Evolutionary conservation across 2,888 invertebrate species (phyloP), one percentile per base, ranked within the genome.

Genomic region (Tinea pellionella): DNA sequence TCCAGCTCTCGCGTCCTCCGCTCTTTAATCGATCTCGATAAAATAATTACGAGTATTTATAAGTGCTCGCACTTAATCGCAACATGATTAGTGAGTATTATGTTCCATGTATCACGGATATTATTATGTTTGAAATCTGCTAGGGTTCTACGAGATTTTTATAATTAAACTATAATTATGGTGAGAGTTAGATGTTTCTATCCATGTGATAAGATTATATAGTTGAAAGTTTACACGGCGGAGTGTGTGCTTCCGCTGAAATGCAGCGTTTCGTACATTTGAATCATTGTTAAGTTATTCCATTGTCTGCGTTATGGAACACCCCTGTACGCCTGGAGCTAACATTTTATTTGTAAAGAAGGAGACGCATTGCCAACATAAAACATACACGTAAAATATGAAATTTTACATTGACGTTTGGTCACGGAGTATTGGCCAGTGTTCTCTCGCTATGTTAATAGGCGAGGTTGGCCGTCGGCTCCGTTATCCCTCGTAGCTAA

Each of bases 401-500:
- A 68, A 73, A 75, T 72, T 80, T 76, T 76, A 80, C 75, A 86
- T 86, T 86, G 86, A 85, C 80, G 86, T 86, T 86, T 84, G 84
- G 85, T 86, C 85, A 86, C 64, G 65, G 65, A 62, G 63, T 64
- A 61, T 63, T 62, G 63, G 59, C 58, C 63, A 61, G 61, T 53
- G 62, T 63, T 63, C 80, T 80, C 81, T 75, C 74, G 74, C 79
- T 64, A 66, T 72, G 66, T 74, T 69, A 77, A 75, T 81, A 71
- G 78, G 67, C 74, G 71, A 66, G 68, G 71, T 75, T 73, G 81
- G 80, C 80, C 82, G 75, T 70, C 71, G 80, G 82, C 80, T 78
- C 86, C 86, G 86, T 85, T 86, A 86, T 83, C 77, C 86, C 84
- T 86, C 77, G 81, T 85, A 84, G 86, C 81, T 88, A 87, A 88